These are phyloP conservation scores for Morus bassanus DNA, from an alignment of 2,797 vertebrate species.

Conservation along the genomic window DNA sequence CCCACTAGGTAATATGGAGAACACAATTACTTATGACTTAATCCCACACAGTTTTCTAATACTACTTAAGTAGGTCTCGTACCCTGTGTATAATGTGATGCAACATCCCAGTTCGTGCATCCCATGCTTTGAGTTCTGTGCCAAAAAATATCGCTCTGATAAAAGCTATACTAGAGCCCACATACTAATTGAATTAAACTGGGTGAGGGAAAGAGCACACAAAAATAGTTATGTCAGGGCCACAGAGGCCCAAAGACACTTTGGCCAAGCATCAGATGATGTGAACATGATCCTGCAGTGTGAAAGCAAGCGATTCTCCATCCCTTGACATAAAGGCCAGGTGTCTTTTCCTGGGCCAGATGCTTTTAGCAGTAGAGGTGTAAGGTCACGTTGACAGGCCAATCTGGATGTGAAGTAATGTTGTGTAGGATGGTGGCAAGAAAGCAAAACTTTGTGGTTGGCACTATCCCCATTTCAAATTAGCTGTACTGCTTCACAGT, in stretches of 20 bases:
- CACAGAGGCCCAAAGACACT: neutral
- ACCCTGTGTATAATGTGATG: neutral
- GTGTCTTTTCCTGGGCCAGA: neutral
- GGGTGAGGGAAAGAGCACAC: neutral
- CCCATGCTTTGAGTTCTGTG: neutral
- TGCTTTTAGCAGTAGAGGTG: neutral
- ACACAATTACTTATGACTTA: neutral
- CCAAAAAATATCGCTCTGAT: neutral
- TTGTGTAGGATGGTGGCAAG: neutral
- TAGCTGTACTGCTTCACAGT: neutral
- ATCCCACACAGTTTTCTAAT: neutral
- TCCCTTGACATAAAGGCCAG: neutral
- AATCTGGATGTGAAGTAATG: neutral
- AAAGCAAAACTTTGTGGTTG: neutral
- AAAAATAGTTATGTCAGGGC: neutral
- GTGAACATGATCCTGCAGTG: neutral
- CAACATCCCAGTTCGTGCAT: accelerated
- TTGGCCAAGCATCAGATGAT: neutral
- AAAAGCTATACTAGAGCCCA: neutral
- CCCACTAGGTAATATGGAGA: neutral
- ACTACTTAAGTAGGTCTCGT: neutral
- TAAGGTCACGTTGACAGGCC: neutral
- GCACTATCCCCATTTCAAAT: neutral
- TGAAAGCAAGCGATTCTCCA: neutral
- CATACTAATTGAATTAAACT: neutral